Evolutionary conservation across 2,888 invertebrate genomes (phyloP), one percentile per base, ranked within the genome.

Genomic region (Pristionchus mayeri): DNA sequence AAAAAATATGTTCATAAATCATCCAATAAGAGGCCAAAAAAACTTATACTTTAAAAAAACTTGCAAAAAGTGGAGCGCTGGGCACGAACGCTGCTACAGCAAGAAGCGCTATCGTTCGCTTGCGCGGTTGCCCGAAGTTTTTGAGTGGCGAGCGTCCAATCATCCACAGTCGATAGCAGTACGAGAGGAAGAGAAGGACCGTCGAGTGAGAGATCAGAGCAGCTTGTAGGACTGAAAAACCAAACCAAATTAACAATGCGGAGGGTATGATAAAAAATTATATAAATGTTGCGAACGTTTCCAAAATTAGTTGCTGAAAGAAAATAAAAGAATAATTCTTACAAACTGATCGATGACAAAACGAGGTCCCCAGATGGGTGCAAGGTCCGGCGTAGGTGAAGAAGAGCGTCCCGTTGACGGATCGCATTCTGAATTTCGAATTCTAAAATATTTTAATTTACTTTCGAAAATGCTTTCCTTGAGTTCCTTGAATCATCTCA

Each of bases 331-430:
- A 52, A 52, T 52, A 21, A 16, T n/a, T 3, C 63, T 18, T 30
- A 63, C 63, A 63, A 9, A 63, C 63, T 7, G 63, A 63, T 16
- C 63, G 63, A 63, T 63, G 63, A 34, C 63, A 63, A 63, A 63
- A 3, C 30, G 63, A 16, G 63, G 30, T 0, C 63, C 63, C 13
- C 1, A 63, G 0, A 2, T 16, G 11, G 2, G 63, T 63, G 63
- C 63, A 63, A 0, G 63, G 63, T 0, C 63, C 63, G 16, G 63
- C 63, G 7, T 11, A 4, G 2, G 30, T 63, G 34, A 63, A 63
- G 21, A 21, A 18, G 6, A 63, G 63, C 3, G 63, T 63, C 6
- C 63, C 63, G 21, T 63, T 16, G 3, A 63, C 63, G 11, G 18
- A 18, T 9, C 34, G 34, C 63, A 63, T 63, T 0, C 63, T 63